Conservation (phyloP, 2,113 vertebrate species). For the Prietella phreatophila region DNA sequence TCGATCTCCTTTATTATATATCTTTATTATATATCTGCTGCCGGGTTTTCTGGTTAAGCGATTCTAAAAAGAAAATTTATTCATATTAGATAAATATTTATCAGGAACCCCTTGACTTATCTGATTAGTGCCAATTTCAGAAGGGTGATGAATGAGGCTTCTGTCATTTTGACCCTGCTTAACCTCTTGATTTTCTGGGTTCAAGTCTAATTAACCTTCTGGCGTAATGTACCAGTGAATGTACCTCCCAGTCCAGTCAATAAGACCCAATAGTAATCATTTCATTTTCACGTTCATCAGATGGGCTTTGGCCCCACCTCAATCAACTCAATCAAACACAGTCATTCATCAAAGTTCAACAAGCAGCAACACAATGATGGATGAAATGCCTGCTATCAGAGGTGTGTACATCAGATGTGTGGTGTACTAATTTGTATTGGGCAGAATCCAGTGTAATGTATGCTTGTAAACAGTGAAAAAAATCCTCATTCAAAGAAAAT, state of each 20-base stretch:
- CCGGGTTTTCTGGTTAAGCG: neutral
- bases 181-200: conserved; percentile 98
- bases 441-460: neutral
- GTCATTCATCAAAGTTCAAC: conserved; percentile 83
- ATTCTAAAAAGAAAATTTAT: conserved; percentile 53
- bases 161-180: conserved; percentile 88
- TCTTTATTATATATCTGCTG: conserved; percentile 14
- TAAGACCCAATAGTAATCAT: conserved; percentile 89
- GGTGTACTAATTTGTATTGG: neutral
- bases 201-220: conserved; percentile 99
- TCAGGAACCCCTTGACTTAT: conserved; percentile 80
- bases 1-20: no score
- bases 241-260: conserved; percentile 87
- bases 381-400: conserved; percentile 64
- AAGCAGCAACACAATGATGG: conserved; percentile 72
- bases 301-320: conserved; percentile 81
- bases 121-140: conserved; percentile 87
- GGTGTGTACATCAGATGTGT: conserved; percentile 53
- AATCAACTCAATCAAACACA: conserved; percentile 83
- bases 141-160: conserved; percentile 83
- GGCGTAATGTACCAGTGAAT: conserved; percentile 84
- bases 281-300: conserved; percentile 96
- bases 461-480: conserved; percentile 1
- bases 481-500: neutral
- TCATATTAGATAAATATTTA: conserved; percentile 68